A percentile compares a stretch with the other conserved stretches of the same genome.
phyloP scores from a whole-genome alignment of 2,797 vertebrate species.

The Urophycis tenuis region DNA sequence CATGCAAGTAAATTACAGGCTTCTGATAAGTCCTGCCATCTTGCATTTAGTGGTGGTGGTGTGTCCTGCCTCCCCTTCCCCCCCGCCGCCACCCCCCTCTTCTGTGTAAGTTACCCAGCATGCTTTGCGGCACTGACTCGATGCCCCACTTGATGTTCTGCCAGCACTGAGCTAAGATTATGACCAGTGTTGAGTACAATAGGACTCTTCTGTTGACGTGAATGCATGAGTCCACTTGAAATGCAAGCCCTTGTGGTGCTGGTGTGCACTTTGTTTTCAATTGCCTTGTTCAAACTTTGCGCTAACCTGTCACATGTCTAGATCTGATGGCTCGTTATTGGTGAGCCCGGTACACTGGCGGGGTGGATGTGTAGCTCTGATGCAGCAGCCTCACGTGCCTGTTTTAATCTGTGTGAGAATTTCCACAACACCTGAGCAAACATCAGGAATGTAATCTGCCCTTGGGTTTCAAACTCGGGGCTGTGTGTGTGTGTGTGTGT shows the following conservation, averaged over 20 bases:
- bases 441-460: conserved; percentile 57
- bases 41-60: conserved; percentile 44
- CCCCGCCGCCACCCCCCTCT: conserved; percentile 30
- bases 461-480: conserved; percentile 47
- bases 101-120: conserved; percentile 51
- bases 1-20: conserved; percentile 65
- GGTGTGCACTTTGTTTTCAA: conserved; percentile 30
- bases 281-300: conserved; percentile 11
- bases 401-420: conserved; percentile 36
- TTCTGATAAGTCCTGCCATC: conserved; percentile 44
- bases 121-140: conserved; percentile 38
- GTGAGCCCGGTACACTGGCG: background rate
- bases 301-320: background rate
- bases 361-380: background rate
- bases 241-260: conserved; percentile 13
- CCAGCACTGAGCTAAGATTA: conserved; percentile 35
- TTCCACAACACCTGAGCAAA: conserved; percentile 51
- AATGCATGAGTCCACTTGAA: background rate
- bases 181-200: conserved; percentile 3
- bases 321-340: background rate
- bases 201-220: background rate
- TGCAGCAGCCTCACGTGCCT: conserved; percentile 13
- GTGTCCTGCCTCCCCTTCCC: background rate
- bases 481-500: conserved; percentile 36
- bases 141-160: background rate